Evolutionary conservation across 2,888 invertebrate species (phyloP), one percentile per base, ranked within the genome.

Genomic region (Chaitophorus viminalis): DNA sequence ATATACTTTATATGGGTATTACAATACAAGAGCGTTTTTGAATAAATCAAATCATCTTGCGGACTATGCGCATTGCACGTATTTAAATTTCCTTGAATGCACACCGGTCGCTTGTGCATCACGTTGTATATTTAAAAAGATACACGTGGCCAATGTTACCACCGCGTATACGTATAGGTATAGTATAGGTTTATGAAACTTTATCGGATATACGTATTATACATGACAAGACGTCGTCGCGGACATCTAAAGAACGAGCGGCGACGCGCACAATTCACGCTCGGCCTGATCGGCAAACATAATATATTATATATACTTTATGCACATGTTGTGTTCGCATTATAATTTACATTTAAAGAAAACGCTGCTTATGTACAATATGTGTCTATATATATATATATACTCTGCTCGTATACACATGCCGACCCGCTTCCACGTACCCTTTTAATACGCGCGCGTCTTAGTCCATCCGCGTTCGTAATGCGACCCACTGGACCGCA

Each of bases 281-380:
- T 60, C 60, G 60, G 60, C 60, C 8, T 36, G 31, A 1, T 68
- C 29, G 31, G 46, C 14, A 46, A 29, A 74, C n/a, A 54, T 72
- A 54, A 52, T n/a, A 21, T 17, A 39, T 0, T 39, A n/a, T n/a
- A n/a, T 36, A 36, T 11, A 74, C 36, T 3, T n/a, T 39, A 31
- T n/a, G 18, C 6, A 54, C 36, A 36, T 39, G 46, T 46, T 18
- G 21, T 31, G 11, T 17, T 11, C 33, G 21, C 39, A 14, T 83
- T 29, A 25, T 75, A 39, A 83, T 75, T 75, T 65, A 29, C 36
- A 29, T 84, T 65, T 76, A 33, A 68, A 85, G 84, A 85, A 85
- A 77, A 77, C 17, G 36, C n/a, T 21, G 29, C 82, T 74, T 29
- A 31, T n/a, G n/a, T 21, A n/a, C n/a, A n/a, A n/a, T n/a, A n/a